phyloP scores from a whole-genome alignment of 2,797 vertebrate species.

The Notolabrus celidotus region DNA sequence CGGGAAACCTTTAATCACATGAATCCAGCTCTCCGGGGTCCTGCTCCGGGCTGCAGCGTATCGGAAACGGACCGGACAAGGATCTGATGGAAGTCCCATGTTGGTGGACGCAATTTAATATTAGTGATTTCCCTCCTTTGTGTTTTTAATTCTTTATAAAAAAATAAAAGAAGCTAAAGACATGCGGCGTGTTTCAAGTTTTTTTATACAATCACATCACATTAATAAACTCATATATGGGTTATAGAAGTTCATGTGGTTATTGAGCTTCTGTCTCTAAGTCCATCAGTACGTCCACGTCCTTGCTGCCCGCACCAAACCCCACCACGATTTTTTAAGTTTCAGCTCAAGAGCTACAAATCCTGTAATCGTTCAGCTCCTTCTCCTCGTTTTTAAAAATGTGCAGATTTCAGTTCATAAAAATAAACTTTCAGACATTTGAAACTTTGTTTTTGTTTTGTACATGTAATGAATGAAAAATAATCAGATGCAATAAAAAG shows the following conservation, averaged over 20 bases:
- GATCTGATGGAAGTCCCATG: no score
- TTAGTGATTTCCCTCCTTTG: no score
- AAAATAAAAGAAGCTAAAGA: no score
- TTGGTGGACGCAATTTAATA: no score
- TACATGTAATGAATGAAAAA: background rate
- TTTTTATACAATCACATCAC: slow-evolving; percentile 22
- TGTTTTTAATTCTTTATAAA: no score
- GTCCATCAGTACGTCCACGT: background rate
- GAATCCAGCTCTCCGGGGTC: no score
- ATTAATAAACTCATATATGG: background rate
- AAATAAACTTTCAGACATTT: background rate
- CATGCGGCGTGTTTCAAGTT: background rate
- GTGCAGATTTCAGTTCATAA: no score
- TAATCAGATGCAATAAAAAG: background rate
- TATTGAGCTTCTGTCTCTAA: no score
- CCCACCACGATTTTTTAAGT: background rate
- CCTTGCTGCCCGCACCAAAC: background rate
- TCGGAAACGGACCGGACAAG: no score
- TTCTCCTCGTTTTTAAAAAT: background rate
- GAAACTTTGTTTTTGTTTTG: background rate
- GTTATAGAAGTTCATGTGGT: background rate
- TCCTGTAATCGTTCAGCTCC: background rate
- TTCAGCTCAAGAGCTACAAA: background rate
- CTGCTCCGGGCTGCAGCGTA: no score
- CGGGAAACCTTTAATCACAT: no score